phyloP scores from a whole-genome alignment of 2,113 vertebrate genomes.

The Scatophagus argus region DNA sequence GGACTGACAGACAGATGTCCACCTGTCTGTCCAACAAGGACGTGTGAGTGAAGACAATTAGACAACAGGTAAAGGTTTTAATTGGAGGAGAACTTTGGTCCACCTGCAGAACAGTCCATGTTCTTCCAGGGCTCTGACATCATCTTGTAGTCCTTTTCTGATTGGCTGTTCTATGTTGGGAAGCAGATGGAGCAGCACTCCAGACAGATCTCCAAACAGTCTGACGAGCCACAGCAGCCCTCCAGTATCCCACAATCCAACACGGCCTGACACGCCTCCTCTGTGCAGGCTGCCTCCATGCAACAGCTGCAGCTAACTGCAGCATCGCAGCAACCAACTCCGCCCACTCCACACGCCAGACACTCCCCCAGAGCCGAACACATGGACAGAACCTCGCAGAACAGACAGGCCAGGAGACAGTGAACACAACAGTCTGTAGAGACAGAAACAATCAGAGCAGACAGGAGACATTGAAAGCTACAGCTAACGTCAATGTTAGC shows the following conservation, averaged over 20 bases:
- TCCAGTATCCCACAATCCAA: conserved; percentile 83
- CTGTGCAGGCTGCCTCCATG: conserved; percentile 73
- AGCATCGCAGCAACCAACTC: conserved; percentile 57
- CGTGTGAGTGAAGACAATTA: no score
- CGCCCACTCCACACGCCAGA: conserved; percentile 76
- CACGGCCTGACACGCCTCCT: conserved; percentile 73
- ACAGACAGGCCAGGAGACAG: conserved; percentile 86
- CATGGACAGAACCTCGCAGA: conserved; percentile 84
- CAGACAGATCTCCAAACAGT: conserved; percentile 87
- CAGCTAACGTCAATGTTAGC: no score
- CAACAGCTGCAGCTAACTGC: conserved; percentile 68
- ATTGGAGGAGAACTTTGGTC: no score
- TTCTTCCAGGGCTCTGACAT: conserved; percentile 8
- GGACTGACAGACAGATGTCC: no score
- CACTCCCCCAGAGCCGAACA: conserved; percentile 82
- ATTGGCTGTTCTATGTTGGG: conserved; percentile 73
- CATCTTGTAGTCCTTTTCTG: background rate
- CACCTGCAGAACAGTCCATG: background rate
- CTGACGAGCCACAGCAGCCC: conserved; percentile 84
- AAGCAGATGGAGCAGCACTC: conserved; percentile 89
- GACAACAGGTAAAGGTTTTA: no score
- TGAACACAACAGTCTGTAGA: conserved; percentile 84
- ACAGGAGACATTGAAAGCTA: conserved; percentile 27
- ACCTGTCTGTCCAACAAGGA: no score
- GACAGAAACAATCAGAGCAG: conserved; percentile 71